These are phyloP conservation scores for cattle (Bos taurus) DNA, from an alignment of 2,113 vertebrate species.

Conservation along the genomic window ARS-UCD2.0 NC_037334.1:48351501-48352000, in stretches of 20 bases:
- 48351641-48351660: not conserved
- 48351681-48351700: not conserved
- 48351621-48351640: not conserved
- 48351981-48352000: too few species aligned
- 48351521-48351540: not conserved
- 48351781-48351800: not conserved
- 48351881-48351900: not conserved
- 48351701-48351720: not conserved
- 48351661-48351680: not conserved
- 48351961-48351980: too few species aligned
- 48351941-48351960: too few species aligned
- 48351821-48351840: not conserved
- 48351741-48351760: not conserved
- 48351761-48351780: not conserved
- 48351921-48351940: not conserved
- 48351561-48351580: not conserved
- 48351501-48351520: not conserved
- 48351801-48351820: not conserved
- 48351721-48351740: not conserved
- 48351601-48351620: not conserved
- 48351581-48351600: not conserved
- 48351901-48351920: not conserved
- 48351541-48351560: not conserved
- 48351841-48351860: not conserved
- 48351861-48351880: not conserved